Base-by-base conservation (phyloP, 2,888 invertebrate species). In the Noctua pronuba region DNA sequence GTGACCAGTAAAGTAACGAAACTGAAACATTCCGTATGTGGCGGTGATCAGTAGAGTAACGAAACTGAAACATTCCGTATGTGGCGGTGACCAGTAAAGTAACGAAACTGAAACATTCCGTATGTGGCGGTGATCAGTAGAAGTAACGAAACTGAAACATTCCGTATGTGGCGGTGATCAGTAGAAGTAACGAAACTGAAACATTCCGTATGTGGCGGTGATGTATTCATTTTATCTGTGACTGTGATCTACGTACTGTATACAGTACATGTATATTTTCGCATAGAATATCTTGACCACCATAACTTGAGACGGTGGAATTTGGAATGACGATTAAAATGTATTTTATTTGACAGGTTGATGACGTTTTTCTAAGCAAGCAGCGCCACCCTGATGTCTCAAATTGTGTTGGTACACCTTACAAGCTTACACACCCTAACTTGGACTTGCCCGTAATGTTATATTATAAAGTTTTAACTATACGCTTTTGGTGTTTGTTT, bases 401-500 rank as follows among this genome's bases (percentile, higher is more conserved):
- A 21, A 21, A 21, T 35, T 35, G 35, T 35, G 21, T 21, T 60
- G 10, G 10, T 28, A 28, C 2, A 31, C 21, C 11, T 65, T 44
- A 44, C 28, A 44, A 28, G 67, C 44, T 65, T 6, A 21, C 67
- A 31, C 18, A 69, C 13, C 10, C 0, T 69, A n/a, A n/a, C 3
- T 16, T 44, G 24, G 24, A 28, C 28, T 70, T 52, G 21, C 13
- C 21, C n/a, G 18, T 41, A 35, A 58, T 3, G 21, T 38, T 52
- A 18, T 64, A 74, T 81, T 80, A 76, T 68, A 81, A 75, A 28
- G 46, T 28, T 72, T 66, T 7, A 49, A 66, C 11, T 62, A 24
- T 67, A 70, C 35, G 80, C 77, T 83, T 80, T 83, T 49, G 52
- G 55, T 80, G 66, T 66, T 80, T 60, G 11, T 75, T 70, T 60